Conservation (phyloP, 2,888 invertebrate species). For the Strigamia maritima region DNA sequence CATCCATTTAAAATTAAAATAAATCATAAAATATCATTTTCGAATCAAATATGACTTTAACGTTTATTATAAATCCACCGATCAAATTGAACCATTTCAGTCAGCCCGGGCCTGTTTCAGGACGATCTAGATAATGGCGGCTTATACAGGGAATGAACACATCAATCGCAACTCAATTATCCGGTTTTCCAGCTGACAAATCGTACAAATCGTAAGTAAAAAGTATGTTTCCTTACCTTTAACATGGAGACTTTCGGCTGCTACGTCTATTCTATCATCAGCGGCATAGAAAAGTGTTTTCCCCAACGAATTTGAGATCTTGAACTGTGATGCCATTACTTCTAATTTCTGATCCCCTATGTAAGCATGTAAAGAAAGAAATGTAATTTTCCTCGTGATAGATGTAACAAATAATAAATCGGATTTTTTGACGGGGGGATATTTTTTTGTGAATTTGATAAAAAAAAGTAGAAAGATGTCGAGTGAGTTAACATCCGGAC, state of each 20-base stretch:
- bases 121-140: no score
- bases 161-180: no score
- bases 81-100: no score
- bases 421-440: background rate
- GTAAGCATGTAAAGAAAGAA: no score
- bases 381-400: background rate
- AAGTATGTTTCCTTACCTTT: background rate
- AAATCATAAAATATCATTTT: no score
- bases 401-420: background rate
- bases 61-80: no score
- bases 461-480: background rate
- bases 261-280: constrained; percentile 16
- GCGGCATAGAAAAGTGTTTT: constrained; percentile 13
- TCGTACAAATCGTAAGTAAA: no score
- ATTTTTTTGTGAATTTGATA: background rate
- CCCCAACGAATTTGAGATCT: background rate
- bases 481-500: background rate
- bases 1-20: no score
- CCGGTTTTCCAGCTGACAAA: no score
- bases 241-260: background rate
- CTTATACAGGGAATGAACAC: no score
- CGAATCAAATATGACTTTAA: no score
- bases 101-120: no score
- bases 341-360: constrained; percentile 31
- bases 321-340: constrained; percentile 16